Base-by-base conservation (phyloP, 1,140 invertebrate genomes). In the Penaeus japonicus region DNA sequence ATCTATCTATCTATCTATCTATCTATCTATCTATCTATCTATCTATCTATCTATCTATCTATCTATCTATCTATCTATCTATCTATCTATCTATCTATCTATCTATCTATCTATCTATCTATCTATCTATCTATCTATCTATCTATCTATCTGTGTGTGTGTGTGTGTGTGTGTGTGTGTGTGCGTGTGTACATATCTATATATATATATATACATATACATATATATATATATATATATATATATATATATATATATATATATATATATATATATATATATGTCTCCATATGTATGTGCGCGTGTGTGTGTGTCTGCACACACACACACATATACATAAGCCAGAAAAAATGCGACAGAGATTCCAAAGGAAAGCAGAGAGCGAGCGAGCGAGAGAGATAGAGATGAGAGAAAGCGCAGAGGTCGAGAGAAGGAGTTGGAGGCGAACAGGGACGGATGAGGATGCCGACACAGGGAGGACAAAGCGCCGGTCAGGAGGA, bases 401-500 rank as follows among this genome's bases (percentile, higher is more conserved):
- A 75, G 20, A 78, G 54, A 70, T 27, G n/a, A 65, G 22, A 62
- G 57, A 59, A 53, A 35, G 57, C 39, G 39, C 0, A 53, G 53
- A 83, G 81, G 75, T 78, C 54, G 57, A 80, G 85, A 81, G 80
- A 73, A 55, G 59, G 65, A 82, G 65, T 20, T 35, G 65, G 54
- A 17, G 53, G 30, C 54, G 59, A 54, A 35, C 47, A 39, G 80
- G 83, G 79, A 54, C 24, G 39, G 39, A 39, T 27, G 80, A 83
- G 65, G 79, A 57, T 88, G 80, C 86, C 86, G 86, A 53, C 86
- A 83, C 80, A 88, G 86, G 86, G 65, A 82, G 86, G 86, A 88
- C 86, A 88, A 88, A 88, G 80, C 53, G 53, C 62, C n/a, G 86
- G 86, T 88, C 86, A 88, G 80, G 80, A 59, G 86, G 86, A 88